Evolutionary conservation across 2,113 vertebrate species (phyloP).

Genomic region (Heterochromis multidens): DNA sequence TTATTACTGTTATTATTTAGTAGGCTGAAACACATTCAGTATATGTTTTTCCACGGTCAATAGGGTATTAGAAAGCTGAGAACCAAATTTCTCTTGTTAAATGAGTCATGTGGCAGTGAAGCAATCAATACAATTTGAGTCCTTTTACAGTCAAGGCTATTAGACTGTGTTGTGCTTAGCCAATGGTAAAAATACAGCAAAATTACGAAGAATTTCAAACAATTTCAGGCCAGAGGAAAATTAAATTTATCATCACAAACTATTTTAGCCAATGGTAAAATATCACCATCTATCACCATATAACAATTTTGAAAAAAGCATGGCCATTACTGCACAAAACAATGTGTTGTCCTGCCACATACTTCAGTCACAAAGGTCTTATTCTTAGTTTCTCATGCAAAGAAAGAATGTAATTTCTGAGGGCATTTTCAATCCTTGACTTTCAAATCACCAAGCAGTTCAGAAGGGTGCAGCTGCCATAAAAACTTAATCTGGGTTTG

Average conservation of each 20-base stretch:
- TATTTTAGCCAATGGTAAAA: neutral
- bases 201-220: neutral
- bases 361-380: neutral
- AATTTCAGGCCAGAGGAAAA: neutral
- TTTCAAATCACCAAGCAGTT: neutral
- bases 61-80: neutral
- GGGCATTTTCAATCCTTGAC: neutral
- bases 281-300: neutral
- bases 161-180: neutral
- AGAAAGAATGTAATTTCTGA: neutral
- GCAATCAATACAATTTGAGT: neutral
- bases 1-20: neutral
- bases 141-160: neutral
- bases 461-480: neutral
- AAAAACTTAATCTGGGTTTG: neutral
- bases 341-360: neutral
- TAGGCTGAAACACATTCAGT: neutral
- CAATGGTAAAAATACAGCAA: neutral
- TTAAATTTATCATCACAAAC: neutral
- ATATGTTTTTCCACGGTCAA: neutral
- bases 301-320: neutral
- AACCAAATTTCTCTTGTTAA: neutral
- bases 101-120: neutral
- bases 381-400: neutral
- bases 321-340: neutral